phyloP scores from a whole-genome alignment of 2,113 vertebrate genomes.

The Boleophthalmus pectinirostris region DNA sequence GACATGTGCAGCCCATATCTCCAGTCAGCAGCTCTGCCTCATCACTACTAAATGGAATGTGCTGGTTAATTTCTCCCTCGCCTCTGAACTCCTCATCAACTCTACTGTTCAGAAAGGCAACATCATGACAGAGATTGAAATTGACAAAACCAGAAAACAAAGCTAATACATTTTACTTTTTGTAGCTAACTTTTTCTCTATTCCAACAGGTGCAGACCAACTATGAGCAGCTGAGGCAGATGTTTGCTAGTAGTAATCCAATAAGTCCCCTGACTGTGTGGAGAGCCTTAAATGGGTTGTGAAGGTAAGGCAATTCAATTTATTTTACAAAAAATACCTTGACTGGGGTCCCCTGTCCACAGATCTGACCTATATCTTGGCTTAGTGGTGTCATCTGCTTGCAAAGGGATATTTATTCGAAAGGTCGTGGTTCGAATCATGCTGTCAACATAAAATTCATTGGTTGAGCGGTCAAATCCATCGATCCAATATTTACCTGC shows the following conservation, averaged over 20 bases:
- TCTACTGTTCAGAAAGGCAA: constrained; percentile 28
- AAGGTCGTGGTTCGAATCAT: too few relatives aligned
- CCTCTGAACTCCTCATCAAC: constrained; percentile 57
- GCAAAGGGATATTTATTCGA: too few relatives aligned
- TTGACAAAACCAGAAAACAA: constrained; percentile 15
- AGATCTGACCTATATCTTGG: too few relatives aligned
- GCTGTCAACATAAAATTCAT: too few relatives aligned
- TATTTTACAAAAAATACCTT: too few relatives aligned
- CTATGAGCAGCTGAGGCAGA: constrained; percentile 79
- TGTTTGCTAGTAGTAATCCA: constrained; percentile 76
- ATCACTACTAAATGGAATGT: constrained; percentile 56
- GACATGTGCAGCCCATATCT: constrained; percentile 33
- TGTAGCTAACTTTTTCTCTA: constrained; percentile 4
- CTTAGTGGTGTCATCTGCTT: too few relatives aligned
- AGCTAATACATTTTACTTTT: constrained; percentile 11
- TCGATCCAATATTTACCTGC: too few relatives aligned
- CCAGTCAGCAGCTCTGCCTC: constrained; percentile 61
- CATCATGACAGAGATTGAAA: constrained; percentile 36
- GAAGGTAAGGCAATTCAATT: constrained; percentile 27
- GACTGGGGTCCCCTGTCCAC: too few relatives aligned
- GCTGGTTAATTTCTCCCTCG: constrained; percentile 59
- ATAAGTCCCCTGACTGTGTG: constrained; percentile 85
- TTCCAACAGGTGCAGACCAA: constrained; percentile 80
- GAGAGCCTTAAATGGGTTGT: constrained; percentile 92
- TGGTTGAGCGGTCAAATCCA: too few relatives aligned